Base-by-base conservation (phyloP, 2,888 invertebrate genomes). In the Caenorhabditis becei region DNA sequence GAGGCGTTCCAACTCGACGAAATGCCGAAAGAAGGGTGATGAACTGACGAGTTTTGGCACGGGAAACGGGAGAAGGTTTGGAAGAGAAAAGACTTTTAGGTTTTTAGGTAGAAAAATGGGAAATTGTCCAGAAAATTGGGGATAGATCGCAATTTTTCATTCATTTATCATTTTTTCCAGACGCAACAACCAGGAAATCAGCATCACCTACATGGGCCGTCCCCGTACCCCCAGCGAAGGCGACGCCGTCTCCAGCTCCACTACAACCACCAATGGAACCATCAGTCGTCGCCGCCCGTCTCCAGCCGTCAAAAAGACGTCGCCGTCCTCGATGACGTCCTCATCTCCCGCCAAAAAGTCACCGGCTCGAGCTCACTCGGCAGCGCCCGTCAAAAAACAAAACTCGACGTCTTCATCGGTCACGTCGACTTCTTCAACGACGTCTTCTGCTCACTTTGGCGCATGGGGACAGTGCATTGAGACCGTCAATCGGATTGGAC, bases 211-310 rank as follows among this genome's bases (percentile, higher is more conserved):
- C 63, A 37, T 80, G 2, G 77, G 77, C 16, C 75, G 80, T 0
- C 80, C 80, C 0, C 63, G 80, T 16, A 80, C 80, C 1, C 80
- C 80, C 8, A 66, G 66, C 35, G 80, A 80, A 32, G 69, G 67
- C 7, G 69, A 70, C 35, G 47, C 61, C 3, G 20, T 49, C 23
- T 47, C 32, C 32, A 37, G 53, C 5, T 37, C 58, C 4, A 41
- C 61, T 5, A 35, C n/a, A 7, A 23, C 41, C 41, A 41, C 5
- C 41, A 7, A 4, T 32, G 41, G 7, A 41, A 14, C n/a, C n/a
- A n/a, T 41, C 16, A 14, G 8, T 41, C 65, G 66, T 18, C 24
- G 59, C 8, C 66, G 65, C 1, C 63, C 77, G 5, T 62, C 77
- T 8, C 62, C 77, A 1, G 77, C 53, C 10, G 63, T 62, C 47